Evolutionary conservation across 2,797 vertebrate genomes (phyloP).

Genomic region (Taenioides sp.): DNA sequence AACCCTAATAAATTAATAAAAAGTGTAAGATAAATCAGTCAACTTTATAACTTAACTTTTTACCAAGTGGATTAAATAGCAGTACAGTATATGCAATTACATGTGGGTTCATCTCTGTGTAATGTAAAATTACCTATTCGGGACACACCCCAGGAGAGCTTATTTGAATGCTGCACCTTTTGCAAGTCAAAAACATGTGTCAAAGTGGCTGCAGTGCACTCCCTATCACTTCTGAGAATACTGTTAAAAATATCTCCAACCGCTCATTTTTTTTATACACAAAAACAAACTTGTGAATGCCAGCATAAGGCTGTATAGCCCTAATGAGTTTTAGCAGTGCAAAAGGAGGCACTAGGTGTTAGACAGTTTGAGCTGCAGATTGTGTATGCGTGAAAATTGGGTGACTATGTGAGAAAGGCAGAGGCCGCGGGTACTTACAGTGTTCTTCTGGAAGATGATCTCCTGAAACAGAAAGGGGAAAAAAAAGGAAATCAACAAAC

Average conservation of each 20-base stretch:
- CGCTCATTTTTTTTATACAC: neutral
- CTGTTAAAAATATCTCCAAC: slow-evolving; percentile 7
- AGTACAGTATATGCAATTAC: too few relatives aligned
- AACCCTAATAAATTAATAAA: too few relatives aligned
- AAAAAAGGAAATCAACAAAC: slow-evolving; percentile 17
- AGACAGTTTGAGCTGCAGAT: slow-evolving; percentile 20
- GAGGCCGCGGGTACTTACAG: slow-evolving; percentile 84
- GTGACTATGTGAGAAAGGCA: slow-evolving; percentile 51
- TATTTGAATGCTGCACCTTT: slow-evolving; percentile 57
- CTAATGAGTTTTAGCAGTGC: slow-evolving; percentile 16
- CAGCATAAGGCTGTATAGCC: slow-evolving; percentile 11
- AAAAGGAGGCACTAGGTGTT: slow-evolving; percentile 39
- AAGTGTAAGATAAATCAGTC: too few relatives aligned
- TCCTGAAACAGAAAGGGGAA: slow-evolving; percentile 80
- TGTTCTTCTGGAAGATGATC: slow-evolving; percentile 99
- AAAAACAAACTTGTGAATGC: slow-evolving; percentile 14
- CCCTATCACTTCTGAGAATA: slow-evolving; percentile 2
- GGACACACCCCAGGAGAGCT: slow-evolving; percentile 14
- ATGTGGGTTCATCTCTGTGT: neutral
- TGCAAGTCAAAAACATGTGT: slow-evolving; percentile 46
- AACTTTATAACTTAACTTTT: too few relatives aligned
- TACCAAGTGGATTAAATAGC: too few relatives aligned
- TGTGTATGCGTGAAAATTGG: slow-evolving; percentile 40
- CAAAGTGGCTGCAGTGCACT: slow-evolving; percentile 13
- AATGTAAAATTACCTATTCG: neutral